Evolutionary conservation across 2,797 vertebrate genomes (phyloP).

Genomic region (Pseudochirops cupreus): DNA sequence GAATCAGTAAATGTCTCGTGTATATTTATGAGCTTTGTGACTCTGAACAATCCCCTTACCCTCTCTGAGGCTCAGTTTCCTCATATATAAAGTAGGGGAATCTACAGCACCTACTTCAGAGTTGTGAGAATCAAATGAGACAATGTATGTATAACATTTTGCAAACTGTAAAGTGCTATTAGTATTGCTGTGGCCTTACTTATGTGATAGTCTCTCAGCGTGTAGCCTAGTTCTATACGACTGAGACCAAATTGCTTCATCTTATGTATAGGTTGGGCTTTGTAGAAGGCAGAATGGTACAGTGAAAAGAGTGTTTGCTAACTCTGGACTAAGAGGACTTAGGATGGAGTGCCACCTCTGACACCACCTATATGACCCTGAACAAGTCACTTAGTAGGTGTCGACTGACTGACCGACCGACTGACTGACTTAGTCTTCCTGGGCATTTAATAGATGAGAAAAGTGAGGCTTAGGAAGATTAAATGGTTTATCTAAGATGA

Average conservation of each 20-base stretch:
- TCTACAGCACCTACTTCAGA: neutral
- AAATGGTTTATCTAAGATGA: conserved; percentile 38
- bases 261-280: neutral
- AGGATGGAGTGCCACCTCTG: neutral
- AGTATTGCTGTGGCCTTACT: neutral
- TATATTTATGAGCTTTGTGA: neutral
- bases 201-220: neutral
- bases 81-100: neutral
- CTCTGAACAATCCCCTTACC: neutral
- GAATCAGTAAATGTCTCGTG: neutral
- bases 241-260: neutral
- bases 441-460: neutral
- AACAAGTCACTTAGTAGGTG: neutral
- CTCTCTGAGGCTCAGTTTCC: neutral
- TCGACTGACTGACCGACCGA: neutral
- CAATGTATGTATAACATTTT: neutral
- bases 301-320: neutral
- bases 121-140: neutral
- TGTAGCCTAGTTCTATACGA: neutral
- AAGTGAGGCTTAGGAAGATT: conserved; percentile 18
- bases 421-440: neutral
- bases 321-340: neutral
- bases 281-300: neutral
- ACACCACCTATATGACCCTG: neutral
- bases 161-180: neutral